phyloP scores from a whole-genome alignment of 2,888 invertebrate genomes.

The Phania funesta region DNA sequence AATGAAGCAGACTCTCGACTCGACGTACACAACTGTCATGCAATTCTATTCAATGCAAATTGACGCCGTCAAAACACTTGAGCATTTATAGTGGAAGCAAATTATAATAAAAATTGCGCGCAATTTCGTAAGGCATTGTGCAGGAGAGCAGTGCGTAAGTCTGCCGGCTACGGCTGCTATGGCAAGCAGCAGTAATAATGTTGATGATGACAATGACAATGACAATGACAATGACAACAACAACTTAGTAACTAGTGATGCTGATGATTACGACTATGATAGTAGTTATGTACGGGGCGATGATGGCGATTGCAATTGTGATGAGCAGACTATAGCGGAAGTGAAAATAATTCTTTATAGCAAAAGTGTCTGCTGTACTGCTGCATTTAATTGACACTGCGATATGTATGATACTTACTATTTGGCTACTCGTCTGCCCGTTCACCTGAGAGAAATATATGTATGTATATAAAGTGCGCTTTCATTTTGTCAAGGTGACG shows the following conservation, averaged over 20 bases:
- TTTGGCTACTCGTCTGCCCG: not conserved
- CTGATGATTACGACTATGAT: constrained; percentile 21
- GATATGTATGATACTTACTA: constrained; percentile 16
- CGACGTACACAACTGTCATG: constrained; percentile 21
- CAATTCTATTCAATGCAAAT: constrained; percentile 56
- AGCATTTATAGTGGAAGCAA: constrained; percentile 41
- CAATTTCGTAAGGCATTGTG: constrained; percentile 44
- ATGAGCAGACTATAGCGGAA: constrained; percentile 22
- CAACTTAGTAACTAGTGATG: too few species aligned
- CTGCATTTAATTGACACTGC: constrained; percentile 3
- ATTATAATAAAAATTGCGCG: constrained; percentile 46
- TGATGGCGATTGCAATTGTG: constrained; percentile 29
- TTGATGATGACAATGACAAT: constrained; percentile 12
- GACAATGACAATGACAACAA: constrained; percentile 18
- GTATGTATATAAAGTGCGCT: not conserved
- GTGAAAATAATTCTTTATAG: constrained; percentile 34
- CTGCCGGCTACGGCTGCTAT: constrained; percentile 17
- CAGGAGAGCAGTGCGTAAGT: constrained; percentile 36
- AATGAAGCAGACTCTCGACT: not conserved
- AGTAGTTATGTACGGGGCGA: constrained; percentile 8
- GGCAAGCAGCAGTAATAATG: not conserved
- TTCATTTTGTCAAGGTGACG: constrained; percentile 37
- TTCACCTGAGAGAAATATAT: not conserved
- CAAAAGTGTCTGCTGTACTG: constrained; percentile 6
- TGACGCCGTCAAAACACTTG: constrained; percentile 62